Base-by-base conservation (phyloP, 2,113 vertebrate genomes). In the Mohoua ochrocephala region DNA sequence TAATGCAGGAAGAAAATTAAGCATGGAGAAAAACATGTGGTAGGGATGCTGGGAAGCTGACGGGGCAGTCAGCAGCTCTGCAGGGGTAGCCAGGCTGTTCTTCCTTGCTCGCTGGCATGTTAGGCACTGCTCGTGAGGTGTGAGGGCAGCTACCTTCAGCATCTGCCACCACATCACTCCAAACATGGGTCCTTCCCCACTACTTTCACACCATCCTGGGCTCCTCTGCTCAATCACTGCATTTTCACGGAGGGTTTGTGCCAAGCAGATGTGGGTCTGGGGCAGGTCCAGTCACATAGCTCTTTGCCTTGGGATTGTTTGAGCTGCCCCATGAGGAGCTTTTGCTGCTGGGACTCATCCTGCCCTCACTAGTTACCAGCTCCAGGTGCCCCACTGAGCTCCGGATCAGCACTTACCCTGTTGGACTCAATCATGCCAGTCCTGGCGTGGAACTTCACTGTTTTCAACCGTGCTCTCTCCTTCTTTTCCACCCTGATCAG, bases 391-490 rank as follows among this genome's bases (percentile, higher is more conserved):
- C 59, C 6, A 2, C 53, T n/a, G 81, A 71, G 87, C 69, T 89
- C 87, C 79, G 76, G 60, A 70, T 63, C 8, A 10, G 91, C 95
- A 99, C 99, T 99, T 98, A 99, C 99, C 99, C 99, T 98, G 97
- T 99, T 99, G 61, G 99, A 99, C 94, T 99, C 99, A 85, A 99
- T 99, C 99, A 99, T 99, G 96, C 99, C 99, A 41, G 99, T 99
- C 97, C 99, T 98, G 96, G 99, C 99, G 70, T 99, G 99, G 97
- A 99, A 99, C 97, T 99, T 99, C 97, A 99, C 99, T 0, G 99
- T 99, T 99, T 99, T 99, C 98, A 99, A 99, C 89, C 99, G 98
- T 23, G 99, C 99, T 81, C 99, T 97, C 95, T 99, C 99, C 97
- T 99, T 99, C 98, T 99, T 99, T 97, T 99, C 98, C 96, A 98